Evolutionary conservation across 2,113 vertebrate genomes (phyloP).

Genomic region (Sinocyclocheilus grahami): DNA sequence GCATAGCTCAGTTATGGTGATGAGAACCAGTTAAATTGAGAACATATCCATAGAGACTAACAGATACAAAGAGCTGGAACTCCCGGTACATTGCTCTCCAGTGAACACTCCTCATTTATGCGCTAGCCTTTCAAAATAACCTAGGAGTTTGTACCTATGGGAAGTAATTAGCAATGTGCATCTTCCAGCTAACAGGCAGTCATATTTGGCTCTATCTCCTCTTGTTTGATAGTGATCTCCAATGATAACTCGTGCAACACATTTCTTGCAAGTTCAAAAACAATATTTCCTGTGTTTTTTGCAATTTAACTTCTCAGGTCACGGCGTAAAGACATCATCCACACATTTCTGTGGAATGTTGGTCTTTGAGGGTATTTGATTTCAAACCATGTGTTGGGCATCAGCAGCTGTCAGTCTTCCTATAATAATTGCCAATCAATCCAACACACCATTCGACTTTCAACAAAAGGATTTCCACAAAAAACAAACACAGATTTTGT

Average conservation of each 20-base stretch:
- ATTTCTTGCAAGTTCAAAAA: too few species aligned
- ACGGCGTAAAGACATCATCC: slow-evolving; percentile 13
- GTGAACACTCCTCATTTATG: too few species aligned
- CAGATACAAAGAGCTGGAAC: not conserved
- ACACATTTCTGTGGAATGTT: slow-evolving; percentile 38
- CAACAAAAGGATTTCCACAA: slow-evolving; percentile 28
- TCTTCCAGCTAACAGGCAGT: not conserved
- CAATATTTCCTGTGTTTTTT: slow-evolving; percentile 13
- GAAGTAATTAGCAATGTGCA: not conserved
- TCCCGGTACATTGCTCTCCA: not conserved
- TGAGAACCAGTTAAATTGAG: not conserved
- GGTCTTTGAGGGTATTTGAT: slow-evolving; percentile 39
- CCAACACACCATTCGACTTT: not conserved
- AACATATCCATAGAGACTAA: slow-evolving; percentile 1
- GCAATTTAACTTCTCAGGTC: slow-evolving; percentile 6
- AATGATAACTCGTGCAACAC: not conserved
- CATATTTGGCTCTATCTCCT: not conserved
- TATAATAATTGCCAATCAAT: slow-evolving; percentile 16
- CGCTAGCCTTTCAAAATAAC: not conserved
- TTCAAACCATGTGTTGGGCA: slow-evolving; percentile 43
- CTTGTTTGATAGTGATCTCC: slow-evolving; percentile 2
- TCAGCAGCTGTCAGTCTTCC: slow-evolving; percentile 38
- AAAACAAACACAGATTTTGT: slow-evolving; percentile 26
- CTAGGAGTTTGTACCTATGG: not conserved
- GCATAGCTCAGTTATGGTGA: not conserved